Evolutionary conservation across 2,113 vertebrate genomes (phyloP).

Genomic region (Glareola pratincola): DNA sequence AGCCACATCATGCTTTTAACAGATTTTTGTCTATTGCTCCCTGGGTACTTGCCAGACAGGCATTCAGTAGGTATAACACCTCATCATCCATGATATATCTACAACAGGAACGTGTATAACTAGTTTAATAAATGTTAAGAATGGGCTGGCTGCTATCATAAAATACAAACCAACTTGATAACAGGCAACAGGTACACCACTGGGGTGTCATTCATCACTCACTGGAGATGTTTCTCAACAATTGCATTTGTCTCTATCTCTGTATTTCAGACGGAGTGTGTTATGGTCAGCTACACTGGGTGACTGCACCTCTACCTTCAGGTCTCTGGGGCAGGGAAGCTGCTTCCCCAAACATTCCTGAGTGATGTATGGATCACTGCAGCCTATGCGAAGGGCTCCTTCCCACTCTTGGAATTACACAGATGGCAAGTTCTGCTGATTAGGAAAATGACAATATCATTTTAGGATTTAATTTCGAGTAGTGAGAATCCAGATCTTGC

Average conservation of each 20-base stretch:
- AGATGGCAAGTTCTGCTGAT: neutral
- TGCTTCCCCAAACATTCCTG: neutral
- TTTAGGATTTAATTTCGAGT: neutral
- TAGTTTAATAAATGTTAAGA: neutral
- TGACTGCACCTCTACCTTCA: neutral
- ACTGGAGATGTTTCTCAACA: neutral
- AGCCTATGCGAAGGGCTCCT: neutral
- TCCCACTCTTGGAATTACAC: neutral
- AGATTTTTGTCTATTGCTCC: neutral
- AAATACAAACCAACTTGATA: neutral
- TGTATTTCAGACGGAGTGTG: neutral
- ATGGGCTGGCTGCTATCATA: neutral
- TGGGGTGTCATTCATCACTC: neutral
- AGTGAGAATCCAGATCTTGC: neutral
- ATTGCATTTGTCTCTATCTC: neutral
- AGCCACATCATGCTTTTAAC: neutral
- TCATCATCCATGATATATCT: neutral
- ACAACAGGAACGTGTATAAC: neutral
- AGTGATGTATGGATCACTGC: neutral
- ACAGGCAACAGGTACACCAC: neutral
- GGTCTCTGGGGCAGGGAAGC: neutral
- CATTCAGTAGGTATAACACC: neutral
- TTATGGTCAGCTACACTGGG: neutral
- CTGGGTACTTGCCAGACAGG: neutral
- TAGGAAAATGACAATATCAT: neutral